These are phyloP conservation scores for Henricia sp. DNA, from an alignment of 53 echinoderm and acorn worm species.

Conservation along the genomic window DNA sequence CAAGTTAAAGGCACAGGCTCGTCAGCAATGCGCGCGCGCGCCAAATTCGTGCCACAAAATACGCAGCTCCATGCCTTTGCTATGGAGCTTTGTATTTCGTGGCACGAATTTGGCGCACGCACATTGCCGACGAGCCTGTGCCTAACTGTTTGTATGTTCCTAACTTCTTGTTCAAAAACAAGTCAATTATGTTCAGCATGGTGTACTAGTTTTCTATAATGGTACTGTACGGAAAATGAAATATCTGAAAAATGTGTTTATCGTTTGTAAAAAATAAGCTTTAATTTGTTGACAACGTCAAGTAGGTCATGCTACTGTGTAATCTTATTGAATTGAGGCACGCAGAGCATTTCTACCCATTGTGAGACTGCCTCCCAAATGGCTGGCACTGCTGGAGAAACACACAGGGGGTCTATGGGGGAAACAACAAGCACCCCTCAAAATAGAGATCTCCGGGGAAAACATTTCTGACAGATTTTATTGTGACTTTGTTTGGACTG, in stretches of 20 bases:
- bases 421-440: slow-evolving; percentile 12
- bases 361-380: slow-evolving; percentile 11
- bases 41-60: no score
- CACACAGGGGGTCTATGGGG: slow-evolving; percentile 38
- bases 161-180: no score
- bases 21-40: no score
- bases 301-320: slow-evolving; percentile 35
- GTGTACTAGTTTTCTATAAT: no score
- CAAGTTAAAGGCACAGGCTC: no score
- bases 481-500: slow-evolving; percentile 6
- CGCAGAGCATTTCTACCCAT: slow-evolving; percentile 15
- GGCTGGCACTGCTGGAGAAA: slow-evolving; percentile 5
- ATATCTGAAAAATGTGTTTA: slow-evolving; percentile 43
- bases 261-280: slow-evolving; percentile 22
- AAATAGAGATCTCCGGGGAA: slow-evolving; percentile 32
- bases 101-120: no score
- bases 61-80: no score
- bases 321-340: not conserved
- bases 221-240: no score
- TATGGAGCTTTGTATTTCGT: no score
- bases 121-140: no score
- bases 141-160: no score
- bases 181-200: no score
- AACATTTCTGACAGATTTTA: slow-evolving; percentile 25
- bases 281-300: slow-evolving; percentile 49